phyloP scores from a whole-genome alignment of 2,888 invertebrate species.

The Trichopria drosophilae region DNA sequence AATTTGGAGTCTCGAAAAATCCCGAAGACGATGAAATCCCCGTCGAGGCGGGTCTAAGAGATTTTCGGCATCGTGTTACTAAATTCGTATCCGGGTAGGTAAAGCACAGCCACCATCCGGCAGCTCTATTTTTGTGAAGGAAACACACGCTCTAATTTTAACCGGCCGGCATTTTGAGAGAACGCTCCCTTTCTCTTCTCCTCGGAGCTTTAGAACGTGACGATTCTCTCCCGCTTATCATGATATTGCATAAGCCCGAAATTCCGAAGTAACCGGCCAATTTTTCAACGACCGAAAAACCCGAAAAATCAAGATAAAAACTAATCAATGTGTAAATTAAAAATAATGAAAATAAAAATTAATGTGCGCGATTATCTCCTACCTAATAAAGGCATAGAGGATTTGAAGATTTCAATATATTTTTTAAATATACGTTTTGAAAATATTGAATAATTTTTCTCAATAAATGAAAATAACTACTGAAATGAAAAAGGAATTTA shows the following conservation, averaged over 20 bases:
- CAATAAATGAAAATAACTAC: too few species aligned
- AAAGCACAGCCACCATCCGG: conserved; percentile 44
- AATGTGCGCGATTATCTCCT: too few species aligned
- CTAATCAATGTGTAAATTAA: background rate
- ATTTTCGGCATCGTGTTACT: conserved; percentile 39
- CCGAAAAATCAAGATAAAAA: background rate
- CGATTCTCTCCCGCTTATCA: conserved; percentile 23
- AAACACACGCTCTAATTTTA: conserved; percentile 55
- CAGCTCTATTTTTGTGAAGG: conserved; percentile 54
- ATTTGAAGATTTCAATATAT: too few species aligned
- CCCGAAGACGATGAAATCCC: background rate
- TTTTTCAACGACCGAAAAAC: conserved; percentile 15
- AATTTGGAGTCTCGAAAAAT: too few species aligned
- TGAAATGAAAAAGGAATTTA: too few species aligned
- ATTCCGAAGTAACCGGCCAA: too few species aligned
- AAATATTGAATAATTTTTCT: too few species aligned
- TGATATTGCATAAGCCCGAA: too few species aligned
- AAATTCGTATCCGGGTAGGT: conserved; percentile 47
- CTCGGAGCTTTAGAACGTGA: too few species aligned
- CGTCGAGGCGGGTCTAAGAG: background rate
- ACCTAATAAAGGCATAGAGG: too few species aligned
- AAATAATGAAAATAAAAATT: too few species aligned
- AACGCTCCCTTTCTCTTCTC: conserved; percentile 5
- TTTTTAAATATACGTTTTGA: too few species aligned
- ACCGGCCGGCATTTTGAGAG: conserved; percentile 46